Evolutionary conservation across 2,888 invertebrate species (phyloP), one percentile per base, ranked within the genome.

Genomic region (Cataglyphis altisquamis): DNA sequence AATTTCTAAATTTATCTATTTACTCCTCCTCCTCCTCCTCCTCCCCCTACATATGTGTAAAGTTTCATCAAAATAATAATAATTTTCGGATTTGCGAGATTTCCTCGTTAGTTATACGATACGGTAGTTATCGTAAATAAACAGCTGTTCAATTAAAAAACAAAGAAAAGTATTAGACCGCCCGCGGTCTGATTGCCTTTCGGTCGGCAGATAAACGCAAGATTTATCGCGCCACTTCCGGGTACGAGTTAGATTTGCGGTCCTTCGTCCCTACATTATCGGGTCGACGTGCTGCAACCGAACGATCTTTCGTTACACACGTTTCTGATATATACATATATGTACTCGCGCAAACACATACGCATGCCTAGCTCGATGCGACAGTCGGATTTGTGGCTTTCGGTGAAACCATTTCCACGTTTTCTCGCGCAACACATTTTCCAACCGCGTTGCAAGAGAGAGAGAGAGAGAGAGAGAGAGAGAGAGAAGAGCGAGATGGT

Each of bases 341-440:
- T 29, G 29, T 45, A 18, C 45, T n/a, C 36, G 18, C 36, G 18
- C 66, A 25, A 15, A 25, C 21, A 41, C 32, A n/a, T 25, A 29
- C 29, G n/a, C 15, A n/a, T 39, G 52, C 55, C 39, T 52, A 39
- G n/a, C 55, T 5, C 39, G 77, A 25, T 64, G 72, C 82, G 87
- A 89, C 88, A 84, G 82, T 82, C 73, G 85, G 82, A 88, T 89
- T 87, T 88, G 88, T 89, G 87, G 88, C 80, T 89, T 85, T 89
- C 89, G 82, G 55, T 82, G 84, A 75, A 73, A 78, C 25, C 57
- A 39, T 77, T 77, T 74, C 60, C 74, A 36, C 74, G 52, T 75
- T 80, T 72, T 73, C 60, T 73, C 78, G 57, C 57, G 32, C 67
- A 75, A 39, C 64, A 41, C 52, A 67, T 72, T 72, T 70, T 74